These are phyloP conservation scores for Bubo bubo DNA, from an alignment of 2,113 vertebrate genomes.

Conservation along the genomic window DNA sequence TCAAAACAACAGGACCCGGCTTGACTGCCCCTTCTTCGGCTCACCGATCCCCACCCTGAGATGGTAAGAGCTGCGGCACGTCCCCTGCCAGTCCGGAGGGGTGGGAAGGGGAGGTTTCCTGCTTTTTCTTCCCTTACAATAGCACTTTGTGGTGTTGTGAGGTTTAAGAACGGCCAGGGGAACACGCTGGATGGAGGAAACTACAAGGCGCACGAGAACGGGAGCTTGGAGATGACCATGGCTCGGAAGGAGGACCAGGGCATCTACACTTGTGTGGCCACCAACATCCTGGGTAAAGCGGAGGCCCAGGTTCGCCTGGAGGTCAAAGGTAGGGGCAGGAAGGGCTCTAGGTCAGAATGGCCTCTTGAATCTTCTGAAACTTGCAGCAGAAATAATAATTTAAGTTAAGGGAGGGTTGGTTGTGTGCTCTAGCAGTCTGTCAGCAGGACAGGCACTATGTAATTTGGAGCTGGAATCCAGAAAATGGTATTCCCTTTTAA, in stretches of 20 bases:
- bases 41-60: conserved; percentile 90
- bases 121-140: conserved; percentile 26
- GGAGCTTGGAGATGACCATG: conserved; percentile 88
- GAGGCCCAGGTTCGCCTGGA: conserved; percentile 93
- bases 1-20: conserved; percentile 87
- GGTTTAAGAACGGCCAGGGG: conserved; percentile 98
- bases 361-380: background rate
- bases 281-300: conserved; percentile 87
- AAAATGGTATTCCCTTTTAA: background rate
- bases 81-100: background rate
- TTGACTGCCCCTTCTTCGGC: conserved; percentile 95
- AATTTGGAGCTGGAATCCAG: background rate
- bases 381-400: background rate
- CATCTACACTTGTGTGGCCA: conserved; percentile 95
- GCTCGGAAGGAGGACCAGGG: conserved; percentile 90
- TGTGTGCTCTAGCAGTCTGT: background rate
- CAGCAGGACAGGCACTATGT: background rate
- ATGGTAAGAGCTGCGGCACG: conserved; percentile 80
- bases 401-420: background rate
- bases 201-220: conserved; percentile 88
- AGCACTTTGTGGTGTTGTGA: conserved; percentile 75
- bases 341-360: background rate
- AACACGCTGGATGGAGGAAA: conserved; percentile 92
- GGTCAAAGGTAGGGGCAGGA: conserved; percentile 88
- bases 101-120: background rate